Base-by-base conservation (phyloP, 1,140 invertebrate species). In the Octopus sinensis region DNA sequence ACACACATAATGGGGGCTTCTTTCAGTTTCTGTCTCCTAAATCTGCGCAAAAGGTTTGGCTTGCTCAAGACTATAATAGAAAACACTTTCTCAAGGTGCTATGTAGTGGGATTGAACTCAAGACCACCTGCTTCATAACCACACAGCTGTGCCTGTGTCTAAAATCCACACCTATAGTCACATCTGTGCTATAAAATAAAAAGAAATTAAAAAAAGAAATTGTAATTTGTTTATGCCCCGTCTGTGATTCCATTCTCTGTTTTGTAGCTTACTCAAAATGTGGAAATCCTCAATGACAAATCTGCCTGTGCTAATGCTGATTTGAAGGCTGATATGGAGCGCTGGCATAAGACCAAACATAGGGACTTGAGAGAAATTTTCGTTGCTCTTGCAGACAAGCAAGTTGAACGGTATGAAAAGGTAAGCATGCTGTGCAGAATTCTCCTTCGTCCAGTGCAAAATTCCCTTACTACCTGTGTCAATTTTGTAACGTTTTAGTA, bases 291-390 rank as follows among this genome's bases (percentile, higher is more conserved):
- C 54, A 90, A 91, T 83, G 94, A 95, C 88, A 93, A 92, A 81
- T 88, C 94, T 54, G 94, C 94, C 87, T 94, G 93, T 87, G 93
- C 94, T 0, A 95, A 94, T 87, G 93, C 94, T 87, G 93, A 94
- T 88, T 89, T 95, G 6, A 91, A 93, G 76, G 93, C 94, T 54
- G 94, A 95, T 88, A 89, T 95, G 81, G 93, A 94, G 73, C 90
- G 94, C 80, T 95, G 94, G 94, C 93, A 94, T 83, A 87, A 91
- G 23, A 94, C 94, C 82, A 95, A 95, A 88, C 93, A 93, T 82
- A 89, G 91, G 13, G 94, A 94, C 88, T 87, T 95, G 52, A 94
- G 94, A 85, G 92, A 92, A 82, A 92, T 95, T 84, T 91, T 95
- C 5, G 88, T 93, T 4, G 88, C 92, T 83, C 93, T 94, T 91